phyloP scores from a whole-genome alignment of 2,888 invertebrate genomes.

The Crepidodera aurea region DNA sequence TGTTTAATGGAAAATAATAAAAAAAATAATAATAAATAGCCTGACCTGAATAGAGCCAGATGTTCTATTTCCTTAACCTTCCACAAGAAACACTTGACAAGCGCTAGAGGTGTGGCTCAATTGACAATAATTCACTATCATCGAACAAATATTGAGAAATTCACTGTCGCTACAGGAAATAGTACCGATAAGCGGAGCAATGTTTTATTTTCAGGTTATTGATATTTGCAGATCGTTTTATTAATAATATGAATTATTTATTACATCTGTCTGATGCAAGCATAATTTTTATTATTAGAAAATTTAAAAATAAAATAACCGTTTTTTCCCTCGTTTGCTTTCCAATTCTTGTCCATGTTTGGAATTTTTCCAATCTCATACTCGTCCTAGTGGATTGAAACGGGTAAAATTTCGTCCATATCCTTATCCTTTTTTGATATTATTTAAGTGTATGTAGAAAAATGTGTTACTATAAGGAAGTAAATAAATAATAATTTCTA shows the following conservation, averaged over 20 bases:
- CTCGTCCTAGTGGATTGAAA: no score
- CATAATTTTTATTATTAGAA: no score
- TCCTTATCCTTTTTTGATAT: no score
- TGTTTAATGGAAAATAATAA: not conserved
- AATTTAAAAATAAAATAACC: no score
- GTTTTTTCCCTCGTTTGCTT: no score
- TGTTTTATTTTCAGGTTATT: not conserved
- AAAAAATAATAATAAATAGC: constrained; percentile 2
- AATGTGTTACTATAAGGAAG: not conserved
- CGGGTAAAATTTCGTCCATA: no score
- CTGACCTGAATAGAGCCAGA: constrained; percentile 15
- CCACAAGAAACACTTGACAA: constrained; percentile 19
- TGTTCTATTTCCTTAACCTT: constrained; percentile 19
- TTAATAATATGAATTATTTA: not conserved
- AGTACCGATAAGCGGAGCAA: not conserved
- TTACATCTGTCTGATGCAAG: no score
- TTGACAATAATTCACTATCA: constrained; percentile 8
- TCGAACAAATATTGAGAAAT: constrained; percentile 19
- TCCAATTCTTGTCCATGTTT: no score
- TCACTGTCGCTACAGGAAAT: constrained; percentile 11
- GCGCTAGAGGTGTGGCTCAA: constrained; percentile 9
- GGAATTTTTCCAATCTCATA: no score
- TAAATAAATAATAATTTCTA: not conserved
- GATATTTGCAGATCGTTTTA: not conserved
- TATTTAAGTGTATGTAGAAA: no score